Base-by-base conservation (phyloP, 2,888 invertebrate species). In the Ashinkailepas kermadecensis region DNA sequence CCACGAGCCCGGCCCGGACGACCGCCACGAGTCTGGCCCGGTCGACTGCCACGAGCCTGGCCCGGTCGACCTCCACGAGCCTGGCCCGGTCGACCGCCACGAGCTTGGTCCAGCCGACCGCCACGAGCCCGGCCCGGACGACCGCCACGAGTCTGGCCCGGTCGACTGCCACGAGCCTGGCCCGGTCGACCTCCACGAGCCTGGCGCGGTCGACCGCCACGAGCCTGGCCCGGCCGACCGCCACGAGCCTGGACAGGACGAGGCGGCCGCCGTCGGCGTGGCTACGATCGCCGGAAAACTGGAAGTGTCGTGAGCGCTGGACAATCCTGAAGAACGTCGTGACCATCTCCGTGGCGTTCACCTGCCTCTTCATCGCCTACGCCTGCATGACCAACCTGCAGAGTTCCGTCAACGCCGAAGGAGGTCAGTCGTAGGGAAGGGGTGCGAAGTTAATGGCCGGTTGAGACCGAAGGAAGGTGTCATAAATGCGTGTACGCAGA, bases 301-400 rank as follows among this genome's bases (percentile, higher is more conserved):
- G n/a, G 13, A 15, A 25, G 6, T 39, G 39, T 7, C 70, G 39
- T 15, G 78, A 80, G 80, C 62, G 65, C 56, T 65, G 82, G 18
- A 79, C 95, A 86, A 97, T 97, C 87, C 87, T 96, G 85, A 96
- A 95, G 89, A 98, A 98, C 89, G 92, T 97, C 81, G 90, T 94
- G 82, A 93, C 96, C 64, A 94, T 98, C 81, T 96, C 97, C 85
- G 89, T 94, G 84, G 95, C 96, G 56, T 98, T 98, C 88, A 94
- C 97, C 92, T 94, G 97, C 85, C 95, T 96, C 87, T 96, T 99
- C 89, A 97, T 97, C 82, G 96, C 97, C 81, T 98, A 97, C 89
- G 95, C 96, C 89, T 96, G 96, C 82, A 95, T 96, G 85, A 95
- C 96, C 62, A 97, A 96, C 87, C 90, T 99, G 80, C 98, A 87